phyloP scores from a whole-genome alignment of 2,113 vertebrate genomes.

The Oreochromis spilurus region DNA sequence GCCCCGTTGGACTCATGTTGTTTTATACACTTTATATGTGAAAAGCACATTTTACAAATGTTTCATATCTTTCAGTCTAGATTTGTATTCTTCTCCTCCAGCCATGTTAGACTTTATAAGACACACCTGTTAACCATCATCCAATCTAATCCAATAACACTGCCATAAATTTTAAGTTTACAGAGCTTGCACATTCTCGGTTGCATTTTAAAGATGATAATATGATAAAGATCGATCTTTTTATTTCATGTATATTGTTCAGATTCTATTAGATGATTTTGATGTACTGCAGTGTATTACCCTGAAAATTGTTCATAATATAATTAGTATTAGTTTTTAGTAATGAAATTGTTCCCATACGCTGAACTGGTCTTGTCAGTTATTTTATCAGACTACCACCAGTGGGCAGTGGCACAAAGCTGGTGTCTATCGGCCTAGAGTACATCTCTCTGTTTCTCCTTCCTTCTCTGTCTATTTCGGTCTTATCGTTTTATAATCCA shows the following conservation, averaged over 20 bases:
- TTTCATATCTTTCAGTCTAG: neutral
- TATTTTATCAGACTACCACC: conserved; percentile 72
- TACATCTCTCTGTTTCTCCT: neutral
- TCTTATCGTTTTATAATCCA: neutral
- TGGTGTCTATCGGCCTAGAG: conserved; percentile 29
- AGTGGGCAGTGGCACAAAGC: conserved; percentile 79
- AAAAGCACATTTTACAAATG: neutral
- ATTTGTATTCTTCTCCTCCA: neutral
- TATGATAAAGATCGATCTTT: neutral
- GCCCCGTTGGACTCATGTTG: neutral
- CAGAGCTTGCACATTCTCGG: neutral
- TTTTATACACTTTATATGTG: neutral
- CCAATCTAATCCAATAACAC: neutral
- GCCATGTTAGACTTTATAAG: neutral
- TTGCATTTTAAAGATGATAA: neutral
- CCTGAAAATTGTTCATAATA: neutral
- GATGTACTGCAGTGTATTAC: neutral
- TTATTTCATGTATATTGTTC: neutral
- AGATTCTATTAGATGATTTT: neutral
- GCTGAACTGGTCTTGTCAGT: conserved; percentile 44
- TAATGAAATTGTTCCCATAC: neutral
- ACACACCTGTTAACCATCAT: neutral
- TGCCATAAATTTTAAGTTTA: neutral
- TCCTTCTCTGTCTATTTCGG: conserved; percentile 4
- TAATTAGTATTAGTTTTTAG: neutral